Evolutionary conservation across 1,140 invertebrate species (phyloP), one percentile per base, ranked within the genome.

Genomic region (Streblospio benedicti): DNA sequence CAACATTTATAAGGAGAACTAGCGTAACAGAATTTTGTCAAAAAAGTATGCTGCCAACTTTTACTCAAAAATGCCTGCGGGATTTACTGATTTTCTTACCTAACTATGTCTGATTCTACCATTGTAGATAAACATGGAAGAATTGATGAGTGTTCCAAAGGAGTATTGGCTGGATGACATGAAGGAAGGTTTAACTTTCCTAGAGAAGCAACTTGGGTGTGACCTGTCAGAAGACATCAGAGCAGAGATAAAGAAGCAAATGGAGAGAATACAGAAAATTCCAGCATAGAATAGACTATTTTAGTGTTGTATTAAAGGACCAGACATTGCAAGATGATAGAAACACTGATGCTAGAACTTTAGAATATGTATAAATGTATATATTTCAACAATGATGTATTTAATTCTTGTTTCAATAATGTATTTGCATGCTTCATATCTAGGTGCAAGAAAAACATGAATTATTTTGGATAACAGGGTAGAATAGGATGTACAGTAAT

Each of bases 91-190:
- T 45, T 20, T 6, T 33, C 30, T 3, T 6, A 43, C 31, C 27
- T 6, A 4, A 14, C 56, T 50, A 47, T 44, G 1, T 28, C 57
- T 59, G 31, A 45, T 47, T 57, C 57, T 62, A 14, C 28, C 30
- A 0, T 25, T 30, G 5, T 32, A 59, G 18, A 78, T 93, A 1
- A 67, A 75, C 55, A 65, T 87, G 73, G 76, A 91, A 2, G 84
- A 91, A 67, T 76, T 99, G 1, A 96, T 99, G 76, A 82, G 83
- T 62, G 74, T 98, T 38, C 89, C 91, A 0, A 89, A 88, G 51
- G 85, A 89, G 1, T 99, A 98, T 78, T 99, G 95, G 95, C 71
- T 83, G 31, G 82, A 93, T 66, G 96, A 99, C 80, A 87, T 81
- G 14, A 75, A 83, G 53, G 88, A 87, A 32, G 85, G 97, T 57